Conservation (phyloP, 2,888 invertebrate species). For the Eueremaeus valkanovi region DNA sequence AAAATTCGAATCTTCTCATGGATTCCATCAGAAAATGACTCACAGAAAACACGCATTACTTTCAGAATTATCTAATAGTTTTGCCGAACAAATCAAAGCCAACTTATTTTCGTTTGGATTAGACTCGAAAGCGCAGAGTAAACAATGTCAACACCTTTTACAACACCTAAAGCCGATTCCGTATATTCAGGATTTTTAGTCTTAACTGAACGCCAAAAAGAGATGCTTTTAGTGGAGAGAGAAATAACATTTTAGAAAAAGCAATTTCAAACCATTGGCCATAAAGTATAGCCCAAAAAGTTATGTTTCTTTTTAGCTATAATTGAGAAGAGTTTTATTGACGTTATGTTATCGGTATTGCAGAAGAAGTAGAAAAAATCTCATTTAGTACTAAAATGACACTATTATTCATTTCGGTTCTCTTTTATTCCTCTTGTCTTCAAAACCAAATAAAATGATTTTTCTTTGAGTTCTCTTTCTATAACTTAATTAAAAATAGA, state of each 20-base stretch:
- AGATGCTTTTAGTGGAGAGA: constrained; percentile 9
- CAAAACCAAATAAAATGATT: not conserved
- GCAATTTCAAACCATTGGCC: not conserved
- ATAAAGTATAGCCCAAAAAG: constrained; percentile 17
- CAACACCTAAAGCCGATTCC: constrained; percentile 8
- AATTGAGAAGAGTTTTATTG: constrained; percentile 14
- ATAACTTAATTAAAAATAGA: not conserved
- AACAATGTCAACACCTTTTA: constrained; percentile 22
- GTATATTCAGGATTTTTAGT: not conserved
- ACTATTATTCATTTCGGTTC: not conserved
- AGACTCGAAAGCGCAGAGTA: not conserved
- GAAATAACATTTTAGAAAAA: constrained; percentile 12
- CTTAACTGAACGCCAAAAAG: not conserved
- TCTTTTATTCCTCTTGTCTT: not conserved
- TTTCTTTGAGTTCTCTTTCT: not conserved
- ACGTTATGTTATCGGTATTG: constrained; percentile 13
- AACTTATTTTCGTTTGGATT: not conserved
- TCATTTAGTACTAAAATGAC: not conserved
- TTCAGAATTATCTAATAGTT: not conserved
- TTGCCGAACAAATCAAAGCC: not conserved
- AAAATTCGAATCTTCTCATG: not conserved
- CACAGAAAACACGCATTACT: not conserved
- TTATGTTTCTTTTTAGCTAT: constrained; percentile 13
- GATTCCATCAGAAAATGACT: not conserved
- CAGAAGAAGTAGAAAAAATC: not conserved